Conservation (phyloP, 2,113 vertebrate species). For the Gallinago media region DNA sequence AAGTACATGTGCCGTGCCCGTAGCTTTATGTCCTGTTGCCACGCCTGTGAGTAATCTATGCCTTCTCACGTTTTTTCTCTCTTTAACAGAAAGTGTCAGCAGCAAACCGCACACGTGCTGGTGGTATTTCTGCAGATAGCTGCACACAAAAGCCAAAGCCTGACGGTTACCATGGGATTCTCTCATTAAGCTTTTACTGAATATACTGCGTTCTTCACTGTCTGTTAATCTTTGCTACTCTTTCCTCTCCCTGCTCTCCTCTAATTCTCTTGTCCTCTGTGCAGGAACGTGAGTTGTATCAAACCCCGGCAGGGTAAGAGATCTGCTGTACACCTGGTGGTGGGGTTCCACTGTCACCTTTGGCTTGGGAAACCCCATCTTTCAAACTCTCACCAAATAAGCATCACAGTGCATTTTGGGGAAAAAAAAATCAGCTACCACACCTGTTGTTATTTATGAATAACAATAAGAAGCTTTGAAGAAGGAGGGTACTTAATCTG, state of each 20-base stretch:
- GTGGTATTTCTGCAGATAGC: not conserved
- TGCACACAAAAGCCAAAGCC: not conserved
- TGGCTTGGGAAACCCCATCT: rapidly evolving
- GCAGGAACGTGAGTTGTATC: not conserved
- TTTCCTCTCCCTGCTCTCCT: not conserved
- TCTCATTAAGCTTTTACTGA: slow-evolving; percentile 18
- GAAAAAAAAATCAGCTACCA: not conserved
- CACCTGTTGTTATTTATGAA: not conserved
- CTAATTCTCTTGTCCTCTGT: not conserved
- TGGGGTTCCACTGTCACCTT: rapidly evolving
- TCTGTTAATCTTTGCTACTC: slow-evolving; percentile 10
- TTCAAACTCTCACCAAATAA: not conserved
- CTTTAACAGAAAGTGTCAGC: not conserved
- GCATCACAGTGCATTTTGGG: not conserved
- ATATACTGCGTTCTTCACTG: not conserved
- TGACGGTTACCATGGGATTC: slow-evolving; percentile 24
- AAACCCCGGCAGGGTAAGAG: rapidly evolving
- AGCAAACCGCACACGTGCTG: not conserved
- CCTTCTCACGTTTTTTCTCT: not conserved
- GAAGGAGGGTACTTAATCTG: not conserved
- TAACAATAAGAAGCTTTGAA: not conserved
- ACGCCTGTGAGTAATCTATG: not conserved
- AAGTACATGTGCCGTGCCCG: rapidly evolving
- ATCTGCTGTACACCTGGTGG: not conserved
- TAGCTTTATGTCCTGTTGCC: not conserved